Percentiles rank a stretch among this genome's conserved stretches.
Evolutionary conservation across 1,140 invertebrate species (phyloP).

Genomic region (Dreissena polymorpha): DNA sequence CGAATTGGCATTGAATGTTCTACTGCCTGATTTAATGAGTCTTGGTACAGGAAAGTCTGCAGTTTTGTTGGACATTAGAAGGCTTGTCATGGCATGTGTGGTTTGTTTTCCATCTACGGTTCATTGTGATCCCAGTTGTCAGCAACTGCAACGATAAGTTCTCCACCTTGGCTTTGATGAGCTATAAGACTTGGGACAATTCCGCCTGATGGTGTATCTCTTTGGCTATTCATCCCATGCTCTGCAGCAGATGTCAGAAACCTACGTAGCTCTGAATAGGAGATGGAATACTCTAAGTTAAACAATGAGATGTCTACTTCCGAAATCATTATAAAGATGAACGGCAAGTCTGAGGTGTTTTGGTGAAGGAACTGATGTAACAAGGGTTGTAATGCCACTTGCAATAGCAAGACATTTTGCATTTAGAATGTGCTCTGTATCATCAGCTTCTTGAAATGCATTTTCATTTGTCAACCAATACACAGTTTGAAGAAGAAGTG

Average conservation of each 20-base stretch:
- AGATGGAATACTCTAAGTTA: not conserved
- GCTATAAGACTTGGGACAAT: not conserved
- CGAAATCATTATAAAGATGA: conserved; percentile 6
- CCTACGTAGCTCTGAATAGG: conserved; percentile 16
- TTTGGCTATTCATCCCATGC: not conserved
- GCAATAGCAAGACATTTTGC: not conserved
- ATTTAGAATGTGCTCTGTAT: not conserved
- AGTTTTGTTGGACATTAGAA: not conserved
- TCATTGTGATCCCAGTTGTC: conserved; percentile 49
- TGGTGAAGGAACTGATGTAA: conserved; percentile 6
- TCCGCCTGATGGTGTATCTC: not conserved
- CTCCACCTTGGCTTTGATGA: not conserved
- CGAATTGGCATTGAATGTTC: too few species aligned
- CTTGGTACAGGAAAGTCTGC: not conserved
- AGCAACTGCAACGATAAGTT: conserved; percentile 11
- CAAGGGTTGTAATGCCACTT: conserved; percentile 1
- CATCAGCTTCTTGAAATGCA: not conserved
- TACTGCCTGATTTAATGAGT: too few species aligned
- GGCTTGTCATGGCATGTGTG: conserved; percentile 47
- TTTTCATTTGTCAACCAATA: conserved; percentile 3
- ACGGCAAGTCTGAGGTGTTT: conserved; percentile 16
- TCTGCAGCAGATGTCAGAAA: conserved; percentile 13
- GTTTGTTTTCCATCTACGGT: conserved; percentile 43
- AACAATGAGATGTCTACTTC: conserved; percentile 5
- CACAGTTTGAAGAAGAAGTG: conserved; percentile 6